phyloP scores from a whole-genome alignment of 2,113 vertebrate species.

The Neolamprologus kungweensis region DNA sequence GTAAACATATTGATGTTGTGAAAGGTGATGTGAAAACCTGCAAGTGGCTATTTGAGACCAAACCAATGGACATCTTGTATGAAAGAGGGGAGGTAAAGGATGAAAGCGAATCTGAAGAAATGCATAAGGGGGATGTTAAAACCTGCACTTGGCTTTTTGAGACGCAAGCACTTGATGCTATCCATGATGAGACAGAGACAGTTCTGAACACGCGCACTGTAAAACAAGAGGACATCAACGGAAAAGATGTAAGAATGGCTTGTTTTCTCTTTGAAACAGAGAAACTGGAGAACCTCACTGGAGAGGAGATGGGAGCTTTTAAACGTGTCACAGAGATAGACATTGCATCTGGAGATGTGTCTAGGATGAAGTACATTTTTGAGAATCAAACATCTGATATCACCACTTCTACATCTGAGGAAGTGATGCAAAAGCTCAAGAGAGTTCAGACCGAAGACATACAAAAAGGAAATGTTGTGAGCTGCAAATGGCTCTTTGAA shows the following conservation, averaged over 20 bases:
- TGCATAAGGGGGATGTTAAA: slow-evolving; percentile 83
- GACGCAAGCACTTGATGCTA: slow-evolving; percentile 79
- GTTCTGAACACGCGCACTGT: slow-evolving; percentile 71
- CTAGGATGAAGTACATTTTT: slow-evolving; percentile 83
- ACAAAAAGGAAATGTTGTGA: slow-evolving; percentile 82
- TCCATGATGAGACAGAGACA: slow-evolving; percentile 73
- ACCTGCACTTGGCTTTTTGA: slow-evolving; percentile 88
- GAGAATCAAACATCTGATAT: slow-evolving; percentile 81
- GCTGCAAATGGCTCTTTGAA: slow-evolving; percentile 86
- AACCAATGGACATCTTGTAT: slow-evolving; percentile 84
- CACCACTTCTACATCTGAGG: slow-evolving; percentile 79
- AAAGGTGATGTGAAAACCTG: slow-evolving; percentile 87
- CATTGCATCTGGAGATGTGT: slow-evolving; percentile 83
- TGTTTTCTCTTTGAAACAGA: slow-evolving; percentile 88
- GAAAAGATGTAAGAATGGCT: slow-evolving; percentile 79
- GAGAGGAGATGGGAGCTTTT: slow-evolving; percentile 69
- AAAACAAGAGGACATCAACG: slow-evolving; percentile 78
- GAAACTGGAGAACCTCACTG: slow-evolving; percentile 77
- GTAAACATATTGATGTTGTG: slow-evolving; percentile 63
- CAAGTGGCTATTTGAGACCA: slow-evolving; percentile 91
- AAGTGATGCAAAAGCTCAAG: slow-evolving; percentile 77
- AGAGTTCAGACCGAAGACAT: slow-evolving; percentile 77
- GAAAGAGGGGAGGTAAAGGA: slow-evolving; percentile 70
- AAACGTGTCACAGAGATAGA: slow-evolving; percentile 78
- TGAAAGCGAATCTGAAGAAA: slow-evolving; percentile 64